Percentiles rank a stretch among this genome's conserved stretches.
Conservation (phyloP, 2,888 invertebrate genomes). For the Drosophila austrosaltans region DNA sequence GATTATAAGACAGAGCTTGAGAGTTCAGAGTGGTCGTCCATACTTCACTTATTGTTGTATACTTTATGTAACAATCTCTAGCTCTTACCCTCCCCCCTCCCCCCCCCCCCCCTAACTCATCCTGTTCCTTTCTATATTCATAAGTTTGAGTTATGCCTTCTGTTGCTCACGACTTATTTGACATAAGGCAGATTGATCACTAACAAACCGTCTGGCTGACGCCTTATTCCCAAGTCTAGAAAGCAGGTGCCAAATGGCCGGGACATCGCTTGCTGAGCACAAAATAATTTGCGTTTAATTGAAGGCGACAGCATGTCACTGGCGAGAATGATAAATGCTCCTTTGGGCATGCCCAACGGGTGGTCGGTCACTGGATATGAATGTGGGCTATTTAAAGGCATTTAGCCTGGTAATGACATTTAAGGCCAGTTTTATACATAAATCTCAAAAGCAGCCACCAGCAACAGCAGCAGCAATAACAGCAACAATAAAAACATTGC, state of each 20-base stretch:
- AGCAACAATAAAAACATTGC: background rate
- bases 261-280: conserved; percentile 49
- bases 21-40: background rate
- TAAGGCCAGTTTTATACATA: conserved; percentile 51
- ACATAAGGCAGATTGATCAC: conserved; percentile 76
- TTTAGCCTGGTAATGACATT: conserved; percentile 68
- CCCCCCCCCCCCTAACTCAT: too few relatives aligned
- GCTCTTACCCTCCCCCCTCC: background rate
- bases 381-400: conserved; percentile 74
- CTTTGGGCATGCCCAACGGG: conserved; percentile 57
- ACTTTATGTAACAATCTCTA: conserved; percentile 1
- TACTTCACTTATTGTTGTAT: background rate
- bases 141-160: conserved; percentile 20
- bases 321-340: conserved; percentile 62
- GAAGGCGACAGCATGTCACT: conserved; percentile 69
- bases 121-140: background rate
- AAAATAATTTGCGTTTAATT: conserved; percentile 72
- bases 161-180: conserved; percentile 32
- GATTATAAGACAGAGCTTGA: conserved; percentile 3
- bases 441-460: conserved; percentile 32
- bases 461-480: conserved; percentile 9
- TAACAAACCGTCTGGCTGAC: conserved; percentile 37
- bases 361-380: conserved; percentile 54
- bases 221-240: conserved; percentile 13
- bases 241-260: conserved; percentile 51